Conservation (phyloP, 1,140 invertebrate genomes). For the Heliothis subflexa region DNA sequence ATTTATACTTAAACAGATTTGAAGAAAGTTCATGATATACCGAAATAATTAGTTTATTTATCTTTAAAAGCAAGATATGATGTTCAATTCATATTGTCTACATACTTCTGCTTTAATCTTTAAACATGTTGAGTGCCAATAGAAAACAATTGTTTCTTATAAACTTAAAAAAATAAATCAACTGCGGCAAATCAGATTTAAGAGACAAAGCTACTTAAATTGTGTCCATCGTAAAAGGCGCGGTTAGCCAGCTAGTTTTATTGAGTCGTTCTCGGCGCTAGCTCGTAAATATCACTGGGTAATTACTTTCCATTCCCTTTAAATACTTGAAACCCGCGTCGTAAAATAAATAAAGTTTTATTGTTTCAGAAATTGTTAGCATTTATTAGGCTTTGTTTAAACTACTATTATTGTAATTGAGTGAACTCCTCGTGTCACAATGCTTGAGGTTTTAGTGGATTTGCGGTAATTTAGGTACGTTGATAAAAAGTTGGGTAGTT, state of each 20-base stretch:
- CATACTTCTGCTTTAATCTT: no score
- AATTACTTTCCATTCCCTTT: conserved; percentile 75
- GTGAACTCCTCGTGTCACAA: not conserved
- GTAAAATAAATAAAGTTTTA: conserved; percentile 48
- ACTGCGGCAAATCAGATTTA: conserved; percentile 49
- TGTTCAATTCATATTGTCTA: no score
- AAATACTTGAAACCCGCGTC: conserved; percentile 47
- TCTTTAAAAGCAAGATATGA: no score
- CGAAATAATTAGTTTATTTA: no score
- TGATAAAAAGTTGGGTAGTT: no score
- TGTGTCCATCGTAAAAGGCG: conserved; percentile 66
- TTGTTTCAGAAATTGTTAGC: conserved; percentile 44
- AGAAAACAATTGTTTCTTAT: not conserved
- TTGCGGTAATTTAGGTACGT: no score
- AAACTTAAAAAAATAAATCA: conserved; percentile 21
- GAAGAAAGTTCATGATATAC: not conserved
- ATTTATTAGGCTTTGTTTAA: conserved; percentile 38
- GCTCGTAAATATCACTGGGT: conserved; percentile 75
- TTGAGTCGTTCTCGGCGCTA: conserved; percentile 71
- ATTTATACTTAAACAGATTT: conserved; percentile 40
- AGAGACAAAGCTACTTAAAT: conserved; percentile 65
- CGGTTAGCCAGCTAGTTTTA: conserved; percentile 77
- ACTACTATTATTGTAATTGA: conserved; percentile 32
- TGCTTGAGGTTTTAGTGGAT: not conserved
- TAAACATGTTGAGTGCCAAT: not conserved